phyloP scores from a whole-genome alignment of 2,113 vertebrate genomes.

The Uropsilus gracilis region DNA sequence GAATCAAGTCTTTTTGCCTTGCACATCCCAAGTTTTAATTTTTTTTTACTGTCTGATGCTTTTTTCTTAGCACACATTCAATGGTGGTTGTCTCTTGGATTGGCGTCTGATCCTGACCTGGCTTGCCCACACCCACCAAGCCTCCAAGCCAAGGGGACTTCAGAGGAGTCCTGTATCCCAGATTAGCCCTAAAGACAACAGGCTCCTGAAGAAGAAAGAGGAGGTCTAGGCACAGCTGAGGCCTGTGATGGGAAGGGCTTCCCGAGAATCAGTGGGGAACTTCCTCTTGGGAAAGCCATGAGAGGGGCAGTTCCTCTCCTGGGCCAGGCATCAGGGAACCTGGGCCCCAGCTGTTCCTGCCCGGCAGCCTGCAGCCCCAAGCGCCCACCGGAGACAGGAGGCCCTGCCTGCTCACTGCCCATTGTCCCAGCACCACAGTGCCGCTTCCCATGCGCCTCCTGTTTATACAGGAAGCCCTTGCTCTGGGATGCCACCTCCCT shows the following conservation, averaged over 20 bases:
- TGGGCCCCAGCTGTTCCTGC: constrained; percentile 79
- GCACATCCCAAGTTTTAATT: not conserved
- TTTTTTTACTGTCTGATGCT: not conserved
- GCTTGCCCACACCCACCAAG: constrained; percentile 44
- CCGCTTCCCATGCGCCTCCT: constrained; percentile 75
- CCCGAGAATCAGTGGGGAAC: constrained; percentile 76
- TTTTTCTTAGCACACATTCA: not conserved
- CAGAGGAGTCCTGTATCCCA: constrained; percentile 67
- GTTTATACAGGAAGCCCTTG: constrained; percentile 81
- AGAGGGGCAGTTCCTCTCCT: constrained; percentile 77
- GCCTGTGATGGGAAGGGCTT: constrained; percentile 78
- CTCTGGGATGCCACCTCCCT: constrained; percentile 68
- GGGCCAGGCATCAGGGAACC: constrained; percentile 59
- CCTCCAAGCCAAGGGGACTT: constrained; percentile 51
- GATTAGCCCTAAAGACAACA: constrained; percentile 81
- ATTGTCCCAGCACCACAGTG: constrained; percentile 75
- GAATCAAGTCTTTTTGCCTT: not conserved
- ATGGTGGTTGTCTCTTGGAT: not conserved
- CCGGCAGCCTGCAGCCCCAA: constrained; percentile 25
- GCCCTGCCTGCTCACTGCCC: constrained; percentile 69
- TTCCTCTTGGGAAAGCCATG: constrained; percentile 77
- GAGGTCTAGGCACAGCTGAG: constrained; percentile 63
- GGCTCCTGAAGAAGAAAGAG: constrained; percentile 74
- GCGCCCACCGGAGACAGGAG: constrained; percentile 77
- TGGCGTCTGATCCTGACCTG: constrained; percentile 39